Percentiles rank a stretch among this genome's conserved stretches.
Evolutionary conservation across 2,888 invertebrate genomes (phyloP).

Genomic region (Drosophila birchii): DNA sequence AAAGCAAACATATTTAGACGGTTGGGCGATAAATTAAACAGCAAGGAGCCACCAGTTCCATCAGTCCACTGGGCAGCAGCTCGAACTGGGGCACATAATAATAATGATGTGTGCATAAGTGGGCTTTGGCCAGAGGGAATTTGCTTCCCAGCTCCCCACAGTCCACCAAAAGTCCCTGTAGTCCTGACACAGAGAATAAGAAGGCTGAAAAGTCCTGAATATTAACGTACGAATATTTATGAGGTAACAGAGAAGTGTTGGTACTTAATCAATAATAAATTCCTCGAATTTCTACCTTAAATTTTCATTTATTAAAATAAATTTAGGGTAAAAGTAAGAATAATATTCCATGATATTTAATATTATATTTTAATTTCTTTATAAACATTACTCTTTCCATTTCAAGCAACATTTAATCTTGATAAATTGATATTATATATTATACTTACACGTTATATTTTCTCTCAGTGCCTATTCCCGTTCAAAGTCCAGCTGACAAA

Average conservation of each 20-base stretch:
- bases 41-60: constrained; percentile 35
- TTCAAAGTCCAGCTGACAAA: constrained; percentile 23
- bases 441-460: too few relatives aligned
- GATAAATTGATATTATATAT: too few relatives aligned
- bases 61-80: constrained; percentile 10
- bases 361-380: too few relatives aligned
- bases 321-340: background rate
- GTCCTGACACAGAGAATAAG: background rate
- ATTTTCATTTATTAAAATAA: background rate
- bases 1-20: constrained; percentile 66
- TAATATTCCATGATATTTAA: background rate
- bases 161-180: background rate
- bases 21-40: constrained; percentile 71
- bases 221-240: background rate
- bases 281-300: too few relatives aligned
- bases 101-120: constrained; percentile 75
- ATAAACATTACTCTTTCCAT: background rate
- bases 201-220: background rate
- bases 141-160: background rate
- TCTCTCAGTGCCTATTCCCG: constrained; percentile 6
- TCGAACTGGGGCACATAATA: constrained; percentile 52
- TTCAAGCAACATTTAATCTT: background rate
- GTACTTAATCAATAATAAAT: constrained; percentile 5
- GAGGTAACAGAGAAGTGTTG: background rate
- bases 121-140: constrained; percentile 24